Evolutionary conservation across 1,140 invertebrate genomes (phyloP), one percentile per base, ranked within the genome.

Genomic region (Sycobia sp.): DNA sequence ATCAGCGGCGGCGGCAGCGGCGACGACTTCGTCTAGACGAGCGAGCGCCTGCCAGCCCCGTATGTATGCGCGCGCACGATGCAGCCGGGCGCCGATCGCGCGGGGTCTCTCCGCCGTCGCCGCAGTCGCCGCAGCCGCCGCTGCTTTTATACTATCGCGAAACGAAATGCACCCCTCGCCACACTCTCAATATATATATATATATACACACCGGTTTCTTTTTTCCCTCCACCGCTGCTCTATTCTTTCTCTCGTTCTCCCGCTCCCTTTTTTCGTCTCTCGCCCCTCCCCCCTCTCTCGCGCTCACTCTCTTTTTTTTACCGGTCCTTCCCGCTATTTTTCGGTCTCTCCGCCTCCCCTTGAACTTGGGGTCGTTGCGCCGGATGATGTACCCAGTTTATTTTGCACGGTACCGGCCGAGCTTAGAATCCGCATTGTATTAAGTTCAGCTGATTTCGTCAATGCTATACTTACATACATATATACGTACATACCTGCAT

Each of bases 151-250:
- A 69, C 69, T 67, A 72, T 70, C 66, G 63, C 71, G 13, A 59
- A 71, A 68, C 69, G 65, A 72, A 70, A 72, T 71, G 71, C 71
- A 71, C 71, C 69, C 71, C 63, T 69, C 68, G 59, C 51, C 23
- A 53, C 57, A 66, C 61, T n/a, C n/a, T n/a, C n/a, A n/a, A n/a
- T n/a, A n/a, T n/a, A n/a, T n/a, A 67, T 69, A 71, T 67, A 69
- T 71, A 29, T 25, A 54, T 43, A 22, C 23, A 23, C 57, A 71
- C 71, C 66, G 69, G 69, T 68, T 68, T n/a, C 54, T 34, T 66
- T 70, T 67, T 66, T 67, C n/a, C n/a, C n/a, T n/a, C n/a, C n/a
- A n/a, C n/a, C n/a, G n/a, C 43, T 59, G 39, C 55, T 41, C 41
- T 22, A 23, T 34, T 61, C n/a, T 50, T 41, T 22, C 29, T 54